A percentile compares a stretch with the other conserved stretches of the same genome.
Conservation (phyloP, 2,113 vertebrate species). For the Notarius lentiginosus region DNA sequence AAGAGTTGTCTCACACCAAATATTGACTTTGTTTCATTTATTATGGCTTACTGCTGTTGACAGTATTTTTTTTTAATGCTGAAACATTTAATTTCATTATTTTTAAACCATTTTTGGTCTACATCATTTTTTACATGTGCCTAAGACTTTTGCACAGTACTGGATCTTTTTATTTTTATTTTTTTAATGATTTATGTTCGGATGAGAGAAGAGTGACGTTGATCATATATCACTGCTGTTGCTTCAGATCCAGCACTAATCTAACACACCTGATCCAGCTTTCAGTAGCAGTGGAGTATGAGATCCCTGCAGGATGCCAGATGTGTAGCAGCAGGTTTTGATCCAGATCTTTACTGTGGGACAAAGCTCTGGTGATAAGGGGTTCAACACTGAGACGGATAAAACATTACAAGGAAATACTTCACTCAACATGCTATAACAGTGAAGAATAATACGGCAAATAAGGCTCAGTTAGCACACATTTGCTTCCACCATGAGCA, state of each 20-base stretch:
- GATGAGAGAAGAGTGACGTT: background rate
- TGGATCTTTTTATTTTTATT: background rate
- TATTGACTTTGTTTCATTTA: no score
- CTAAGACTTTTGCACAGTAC: background rate
- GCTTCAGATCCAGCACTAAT: slow-evolving; percentile 3
- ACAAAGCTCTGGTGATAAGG: background rate
- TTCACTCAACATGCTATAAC: background rate
- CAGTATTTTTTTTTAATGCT: no score
- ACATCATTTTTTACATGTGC: background rate
- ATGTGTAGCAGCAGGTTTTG: background rate
- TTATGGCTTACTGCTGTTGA: no score
- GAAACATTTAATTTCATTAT: no score
- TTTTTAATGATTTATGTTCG: background rate
- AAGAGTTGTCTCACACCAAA: no score
- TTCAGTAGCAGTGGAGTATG: background rate
- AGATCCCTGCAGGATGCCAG: background rate
- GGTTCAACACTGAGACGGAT: background rate
- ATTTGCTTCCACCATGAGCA: background rate
- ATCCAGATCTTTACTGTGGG: background rate
- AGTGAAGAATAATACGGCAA: no score
- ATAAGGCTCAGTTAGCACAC: background rate
- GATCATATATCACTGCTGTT: background rate
- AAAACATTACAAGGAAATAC: background rate
- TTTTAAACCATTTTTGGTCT: no score
- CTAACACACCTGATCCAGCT: background rate